A percentile compares a stretch with the other conserved stretches of the same genome.
Evolutionary conservation across 1,140 invertebrate species (phyloP).

Genomic region (Acromyrmex charruanus): DNA sequence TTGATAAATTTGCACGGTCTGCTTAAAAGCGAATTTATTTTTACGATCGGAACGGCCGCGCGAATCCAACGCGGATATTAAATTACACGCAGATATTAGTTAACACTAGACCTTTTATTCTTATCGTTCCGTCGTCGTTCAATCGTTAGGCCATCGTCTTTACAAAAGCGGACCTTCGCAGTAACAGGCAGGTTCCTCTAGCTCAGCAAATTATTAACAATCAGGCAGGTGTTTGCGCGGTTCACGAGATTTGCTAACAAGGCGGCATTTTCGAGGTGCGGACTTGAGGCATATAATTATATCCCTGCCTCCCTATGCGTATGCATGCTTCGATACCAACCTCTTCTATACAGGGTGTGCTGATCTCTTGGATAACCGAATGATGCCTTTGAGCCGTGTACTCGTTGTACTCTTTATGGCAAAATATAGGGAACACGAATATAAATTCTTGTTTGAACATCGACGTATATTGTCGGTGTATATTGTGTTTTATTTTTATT

Average conservation of each 20-base stretch:
- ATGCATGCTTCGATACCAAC: conserved; percentile 70
- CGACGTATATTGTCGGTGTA: background rate
- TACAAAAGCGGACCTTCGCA: conserved; percentile 64
- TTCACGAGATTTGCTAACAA: conserved; percentile 80
- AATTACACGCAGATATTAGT: conserved; percentile 57
- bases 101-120: conserved; percentile 53
- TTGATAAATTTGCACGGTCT: conserved; percentile 47
- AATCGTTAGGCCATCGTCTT: conserved; percentile 39
- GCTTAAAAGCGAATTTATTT: conserved; percentile 51
- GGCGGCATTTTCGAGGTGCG: conserved; percentile 79
- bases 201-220: conserved; percentile 82
- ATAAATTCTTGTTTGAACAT: background rate
- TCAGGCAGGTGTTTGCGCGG: conserved; percentile 81
- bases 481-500: background rate
- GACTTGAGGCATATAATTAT: conserved; percentile 81
- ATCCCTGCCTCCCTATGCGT: conserved; percentile 75
- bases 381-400: background rate
- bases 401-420: background rate
- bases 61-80: conserved; percentile 15
- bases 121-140: conserved; percentile 43
- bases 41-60: background rate
- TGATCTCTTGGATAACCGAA: conserved; percentile 26
- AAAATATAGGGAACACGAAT: background rate
- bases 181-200: conserved; percentile 63
- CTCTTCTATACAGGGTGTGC: conserved; percentile 76